Evolutionary conservation across 2,888 invertebrate genomes (phyloP).

Genomic region (Coleophora deauratella): DNA sequence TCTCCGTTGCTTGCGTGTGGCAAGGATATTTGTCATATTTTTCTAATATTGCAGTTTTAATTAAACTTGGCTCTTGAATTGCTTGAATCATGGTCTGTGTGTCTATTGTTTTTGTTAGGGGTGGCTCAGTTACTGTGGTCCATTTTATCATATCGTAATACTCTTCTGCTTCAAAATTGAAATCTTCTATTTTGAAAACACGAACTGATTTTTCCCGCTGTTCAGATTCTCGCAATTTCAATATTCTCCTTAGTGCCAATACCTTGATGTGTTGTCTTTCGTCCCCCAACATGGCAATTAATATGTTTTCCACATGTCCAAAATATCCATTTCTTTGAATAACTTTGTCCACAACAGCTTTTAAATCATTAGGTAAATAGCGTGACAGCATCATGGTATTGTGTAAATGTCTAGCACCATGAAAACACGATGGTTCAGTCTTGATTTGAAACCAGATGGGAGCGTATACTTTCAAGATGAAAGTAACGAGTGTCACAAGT

Average conservation of each 20-base stretch:
- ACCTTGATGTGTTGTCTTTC: conserved; percentile 16
- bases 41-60: no score
- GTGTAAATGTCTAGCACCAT: not conserved
- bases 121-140: conserved; percentile 1
- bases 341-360: conserved; percentile 2
- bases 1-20: conserved; percentile 10
- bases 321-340: conserved; percentile 18
- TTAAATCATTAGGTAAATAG: not conserved
- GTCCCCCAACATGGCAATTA: conserved; percentile 22
- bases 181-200: no score
- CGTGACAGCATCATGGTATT: not conserved
- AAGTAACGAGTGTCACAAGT: not conserved
- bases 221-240: conserved; percentile 11
- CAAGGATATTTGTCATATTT: no score
- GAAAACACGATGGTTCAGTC: not conserved
- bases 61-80: no score
- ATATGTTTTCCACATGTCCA: conserved; percentile 24
- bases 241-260: conserved; percentile 17
- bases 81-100: no score
- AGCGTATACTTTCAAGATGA: conserved; percentile 2
- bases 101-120: no score
- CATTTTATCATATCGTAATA: conserved; percentile 6
- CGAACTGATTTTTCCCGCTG: conserved; percentile 1
- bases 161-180: conserved; percentile 8
- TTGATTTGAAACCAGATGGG: conserved; percentile 1